Evolutionary conservation across 2,888 invertebrate species (phyloP).

Genomic region (Alloscopus bannaensis): DNA sequence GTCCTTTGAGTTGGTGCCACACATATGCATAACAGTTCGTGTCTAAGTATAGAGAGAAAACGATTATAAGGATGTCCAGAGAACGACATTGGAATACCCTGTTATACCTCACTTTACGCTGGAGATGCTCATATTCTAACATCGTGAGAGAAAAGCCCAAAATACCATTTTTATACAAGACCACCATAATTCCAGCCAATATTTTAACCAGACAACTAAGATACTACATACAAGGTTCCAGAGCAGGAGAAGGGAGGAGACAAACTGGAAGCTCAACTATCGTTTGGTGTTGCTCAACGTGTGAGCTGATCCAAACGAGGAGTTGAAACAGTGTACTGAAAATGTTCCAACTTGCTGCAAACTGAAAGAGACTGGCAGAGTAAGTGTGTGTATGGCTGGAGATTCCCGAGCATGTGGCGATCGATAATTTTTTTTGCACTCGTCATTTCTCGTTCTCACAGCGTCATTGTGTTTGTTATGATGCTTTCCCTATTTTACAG

Average conservation of each 20-base stretch:
- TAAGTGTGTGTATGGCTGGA: constrained; percentile 8
- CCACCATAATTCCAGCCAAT: constrained; percentile 4
- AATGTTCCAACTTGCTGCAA: not conserved
- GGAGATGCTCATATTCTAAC: too few species aligned
- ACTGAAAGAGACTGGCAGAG: not conserved
- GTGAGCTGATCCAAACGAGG: constrained; percentile 11
- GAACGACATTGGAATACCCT: too few species aligned
- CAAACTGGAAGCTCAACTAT: not conserved
- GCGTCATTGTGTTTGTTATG: constrained; percentile 29
- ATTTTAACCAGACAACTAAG: constrained; percentile 25
- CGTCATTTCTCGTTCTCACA: constrained; percentile 59
- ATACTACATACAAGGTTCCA: too few species aligned
- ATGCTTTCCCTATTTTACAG: not conserved
- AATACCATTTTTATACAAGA: too few species aligned
- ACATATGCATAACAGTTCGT: too few species aligned
- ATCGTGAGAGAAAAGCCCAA: not conserved
- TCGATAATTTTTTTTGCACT: constrained; percentile 55
- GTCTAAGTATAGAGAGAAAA: too few species aligned
- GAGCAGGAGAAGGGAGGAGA: constrained; percentile 10
- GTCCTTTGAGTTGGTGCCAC: too few species aligned
- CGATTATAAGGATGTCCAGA: too few species aligned
- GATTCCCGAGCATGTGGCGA: constrained; percentile 51
- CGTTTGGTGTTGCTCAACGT: not conserved
- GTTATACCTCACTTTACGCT: too few species aligned
- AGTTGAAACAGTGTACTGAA: not conserved